Evolutionary conservation across 2,113 vertebrate species (phyloP), one percentile per base, ranked within the genome.

Genomic region (Thamnaconus septentrionalis): DNA sequence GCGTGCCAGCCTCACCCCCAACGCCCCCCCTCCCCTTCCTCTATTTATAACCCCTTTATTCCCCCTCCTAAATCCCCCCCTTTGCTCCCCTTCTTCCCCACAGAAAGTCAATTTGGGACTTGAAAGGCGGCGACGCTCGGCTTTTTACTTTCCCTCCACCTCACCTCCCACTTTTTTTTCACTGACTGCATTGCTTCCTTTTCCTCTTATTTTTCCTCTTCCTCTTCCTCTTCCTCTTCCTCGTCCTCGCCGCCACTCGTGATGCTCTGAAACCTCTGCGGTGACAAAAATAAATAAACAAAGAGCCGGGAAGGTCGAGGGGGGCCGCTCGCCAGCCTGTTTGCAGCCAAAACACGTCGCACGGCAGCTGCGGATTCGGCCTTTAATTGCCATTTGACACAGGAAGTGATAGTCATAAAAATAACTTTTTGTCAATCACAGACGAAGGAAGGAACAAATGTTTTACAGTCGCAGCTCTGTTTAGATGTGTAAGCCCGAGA

Each of bases 91-190:
- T 31, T 69, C 83, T 87, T 83, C 76, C 78, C 81, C 82, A 79
- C 80, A 80, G 73, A 88, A 89, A 89, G 86, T 89, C 85, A 86
- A 85, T 88, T 88, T 88, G 76, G 68, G 80, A 85, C 81, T 87
- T 88, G 81, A 89, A 89, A 85, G 82, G 81, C 80, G 69, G 73
- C 61, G 41, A 71, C 47, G 63, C 84, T 72, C 64, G 58, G 49
- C 50, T 56, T 79, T 67, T 41, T 44, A 67, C 65, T 77, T 63
- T 49, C 58, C 71, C n/a, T 18, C 64, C 8, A 44, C 61, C 70
- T 73, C 75, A 70, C 65, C 78, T 74, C 74, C 18, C 76, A 64
- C 4, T 31, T 31, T 31, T 31, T 50, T 50, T 50, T 50, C 48
- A 10, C 48, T 5, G 48, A 31, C 18, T 31, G 18, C 18, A 31